Base-by-base conservation (phyloP, 2,113 vertebrate genomes). In the Rattus rattus region DNA sequence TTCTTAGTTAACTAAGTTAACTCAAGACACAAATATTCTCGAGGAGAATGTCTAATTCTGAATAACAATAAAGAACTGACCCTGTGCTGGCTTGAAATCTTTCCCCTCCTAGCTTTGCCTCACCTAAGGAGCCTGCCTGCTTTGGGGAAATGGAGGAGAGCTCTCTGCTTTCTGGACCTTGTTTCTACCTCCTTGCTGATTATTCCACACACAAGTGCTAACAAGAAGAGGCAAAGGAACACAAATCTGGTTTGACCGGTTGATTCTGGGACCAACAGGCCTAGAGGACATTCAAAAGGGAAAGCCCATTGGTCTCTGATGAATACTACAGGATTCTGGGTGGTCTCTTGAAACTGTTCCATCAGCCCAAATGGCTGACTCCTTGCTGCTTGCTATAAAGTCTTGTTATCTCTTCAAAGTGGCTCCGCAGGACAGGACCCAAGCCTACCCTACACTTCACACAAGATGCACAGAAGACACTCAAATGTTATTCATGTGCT, bases 331-430 rank as follows among this genome's bases (percentile, higher is more conserved):
- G 36, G 91, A 75, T 67, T 69, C 43, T 43, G 22, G 63, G 33
- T 47, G 33, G 76, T 93, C n/a, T 73, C 36, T 67, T 72, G 24
- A 22, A 88, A 67, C 14, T 80, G 39, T 70, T 56, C 87, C 72
- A 36, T 92, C 28, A 80, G 92, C 12, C 49, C 81, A 96, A 43
- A 59, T 19, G 59, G 39, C 54, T 39, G 26, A 75, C 22, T 77
- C 47, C 84, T 75, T 70, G 56, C 43, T 70, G 39, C 87, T 90
- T 20, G 75, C n/a, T 70, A n/a, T 87, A 49, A 43, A 90, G 13
- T 91, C 28, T 96, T 79, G 54, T 76, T 72, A 54, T 56, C 33
- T 95, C 80, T 93, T 97, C 91, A 72, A 91, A 94, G 70, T 72
- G 87, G 43, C 85, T 76, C 85, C 59, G 67, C 11, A 22, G 61